Conservation (phyloP, 2,888 invertebrate genomes). For the Orthosia incerta region DNA sequence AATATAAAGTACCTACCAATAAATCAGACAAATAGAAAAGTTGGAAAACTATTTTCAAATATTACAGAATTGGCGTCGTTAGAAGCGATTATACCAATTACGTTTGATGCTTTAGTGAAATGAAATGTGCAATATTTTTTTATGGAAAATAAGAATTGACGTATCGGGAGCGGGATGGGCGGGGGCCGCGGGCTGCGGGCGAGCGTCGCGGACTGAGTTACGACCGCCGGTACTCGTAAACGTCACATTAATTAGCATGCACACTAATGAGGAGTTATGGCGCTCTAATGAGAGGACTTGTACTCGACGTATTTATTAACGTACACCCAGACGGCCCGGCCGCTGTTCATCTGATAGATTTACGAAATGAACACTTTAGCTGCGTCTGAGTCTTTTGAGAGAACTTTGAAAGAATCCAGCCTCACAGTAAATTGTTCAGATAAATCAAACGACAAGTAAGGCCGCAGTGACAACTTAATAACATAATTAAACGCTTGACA, state of each 20-base stretch:
- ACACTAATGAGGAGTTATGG: constrained; percentile 91
- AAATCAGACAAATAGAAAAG: constrained; percentile 11
- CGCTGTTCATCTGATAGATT: constrained; percentile 72
- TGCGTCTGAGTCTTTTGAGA: constrained; percentile 16
- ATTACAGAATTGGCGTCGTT: constrained; percentile 24
- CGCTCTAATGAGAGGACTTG: constrained; percentile 89
- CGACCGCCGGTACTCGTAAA: constrained; percentile 85
- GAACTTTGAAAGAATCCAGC: constrained; percentile 34
- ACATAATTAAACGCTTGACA: constrained; percentile 52
- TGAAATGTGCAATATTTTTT: constrained; percentile 57
- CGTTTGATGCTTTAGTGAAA: constrained; percentile 59
- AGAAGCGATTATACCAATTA: constrained; percentile 64
- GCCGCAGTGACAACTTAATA: constrained; percentile 57
- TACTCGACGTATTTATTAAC: constrained; percentile 80
- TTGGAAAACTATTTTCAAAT: constrained; percentile 35
- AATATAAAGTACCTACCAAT: constrained; percentile 4
- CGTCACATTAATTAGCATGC: constrained; percentile 90
- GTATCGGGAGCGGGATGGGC: constrained; percentile 62
- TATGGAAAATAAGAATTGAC: constrained; percentile 64
- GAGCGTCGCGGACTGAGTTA: constrained; percentile 69
- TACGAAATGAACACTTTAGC: constrained; percentile 56
- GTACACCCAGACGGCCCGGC: constrained; percentile 53
- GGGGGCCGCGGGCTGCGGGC: constrained; percentile 56
- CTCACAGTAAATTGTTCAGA: constrained; percentile 33
- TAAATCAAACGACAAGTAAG: constrained; percentile 47